Evolutionary conservation across 92 coral and sea anemone genomes (phyloP), one percentile per base, ranked within the genome.

Genomic region (Muricea muricata): DNA sequence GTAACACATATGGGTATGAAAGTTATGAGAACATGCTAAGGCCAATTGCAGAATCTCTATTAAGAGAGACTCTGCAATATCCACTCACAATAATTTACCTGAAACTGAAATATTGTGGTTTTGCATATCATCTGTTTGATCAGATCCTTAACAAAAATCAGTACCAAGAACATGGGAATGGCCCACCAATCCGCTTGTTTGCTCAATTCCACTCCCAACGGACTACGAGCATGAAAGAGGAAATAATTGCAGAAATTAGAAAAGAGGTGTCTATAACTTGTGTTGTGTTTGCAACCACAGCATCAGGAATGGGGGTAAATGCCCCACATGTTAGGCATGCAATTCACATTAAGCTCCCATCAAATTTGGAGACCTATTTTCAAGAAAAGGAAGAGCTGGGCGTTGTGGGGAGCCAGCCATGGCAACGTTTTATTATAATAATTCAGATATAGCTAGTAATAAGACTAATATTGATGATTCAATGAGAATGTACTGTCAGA

Each of bases 101-200:
- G 65, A 85, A 85, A 85, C 67, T 85, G 52, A 85, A 85, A 60
- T 85, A 75, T 37, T 85, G 84, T 85, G 89, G 84, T 4, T 77
- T 39, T 84, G 88, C 88, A 9, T 58, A 85, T 52, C 29, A 54
- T 3, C 66, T 85, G 50, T 85, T 85, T 61, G 84, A 85, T 31
- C 65, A 35, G 13, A 50, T 85, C 8, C 37, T 77, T 30, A 30
- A 37, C 15, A 71, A 77, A 23, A 76, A 85, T 4, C 89, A 85
- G 46, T 84, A 15, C 58, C 58, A n/a, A 14, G 58, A 60, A 40
- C 0, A 4, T 41, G 56, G 21, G 6, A 73, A 25, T 14, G 10
- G 7, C 10, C 79, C 79, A 15, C 3, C 8, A 15, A 3, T 32
- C 24, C 29, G 79, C 24, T 29, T 73, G 58, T 73, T 73, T 39